Evolutionary conservation across 37 sponge, comb jelly and placozoan species (phyloP).

Genomic region (Axinella damicornis): DNA sequence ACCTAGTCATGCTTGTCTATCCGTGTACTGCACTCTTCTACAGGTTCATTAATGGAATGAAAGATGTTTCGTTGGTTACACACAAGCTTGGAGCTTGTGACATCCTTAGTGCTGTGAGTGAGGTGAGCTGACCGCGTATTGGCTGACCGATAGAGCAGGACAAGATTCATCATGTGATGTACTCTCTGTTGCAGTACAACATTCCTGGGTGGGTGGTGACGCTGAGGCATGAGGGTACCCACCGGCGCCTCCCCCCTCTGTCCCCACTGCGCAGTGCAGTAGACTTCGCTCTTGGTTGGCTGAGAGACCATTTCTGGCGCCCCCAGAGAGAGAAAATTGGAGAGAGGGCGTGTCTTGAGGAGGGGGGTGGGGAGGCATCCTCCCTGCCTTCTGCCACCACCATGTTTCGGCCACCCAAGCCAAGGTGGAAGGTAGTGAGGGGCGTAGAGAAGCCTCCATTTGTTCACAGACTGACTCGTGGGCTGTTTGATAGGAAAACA

Average conservation of each 20-base stretch:
- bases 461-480: neutral
- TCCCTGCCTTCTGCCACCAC: too few relatives aligned
- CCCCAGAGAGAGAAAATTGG: conserved; percentile 22
- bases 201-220: conserved; percentile 49
- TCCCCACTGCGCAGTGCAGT: conserved; percentile 15
- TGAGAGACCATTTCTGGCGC: conserved; percentile 48
- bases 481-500: neutral
- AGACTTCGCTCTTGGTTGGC: conserved; percentile 41
- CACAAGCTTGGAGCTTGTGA: neutral
- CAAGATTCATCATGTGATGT: too few relatives aligned
- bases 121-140: neutral
- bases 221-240: conserved; percentile 45
- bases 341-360: too few relatives aligned
- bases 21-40: neutral
- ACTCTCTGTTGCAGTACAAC: conserved; percentile 10
- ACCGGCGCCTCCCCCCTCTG: conserved; percentile 38
- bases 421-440: too few relatives aligned
- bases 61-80: neutral
- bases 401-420: too few relatives aligned
- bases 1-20: too few relatives aligned
- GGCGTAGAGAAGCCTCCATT: too few relatives aligned
- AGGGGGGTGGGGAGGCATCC: too few relatives aligned
- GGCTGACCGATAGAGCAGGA: too few relatives aligned
- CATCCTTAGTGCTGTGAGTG: too few relatives aligned
- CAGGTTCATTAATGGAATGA: neutral